Evolutionary conservation across 2,797 vertebrate genomes (phyloP), one percentile per base, ranked within the genome.

Genomic region (Taeniopygia guttata): DNA sequence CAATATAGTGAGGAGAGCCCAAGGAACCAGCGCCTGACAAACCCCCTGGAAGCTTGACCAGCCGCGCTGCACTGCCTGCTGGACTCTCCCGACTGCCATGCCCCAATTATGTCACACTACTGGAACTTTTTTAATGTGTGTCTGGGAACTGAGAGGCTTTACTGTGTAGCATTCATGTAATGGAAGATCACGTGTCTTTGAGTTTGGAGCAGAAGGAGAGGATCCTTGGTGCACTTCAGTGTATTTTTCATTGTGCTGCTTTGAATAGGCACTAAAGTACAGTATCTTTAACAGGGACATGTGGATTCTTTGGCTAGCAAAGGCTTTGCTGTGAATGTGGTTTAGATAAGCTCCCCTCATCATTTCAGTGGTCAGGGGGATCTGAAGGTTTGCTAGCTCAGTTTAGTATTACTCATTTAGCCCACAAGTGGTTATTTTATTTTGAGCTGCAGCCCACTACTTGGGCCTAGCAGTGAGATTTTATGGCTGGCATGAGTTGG

Each of bases 1-100:
- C 17, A 18, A 4, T 16, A 14, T 5, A 20, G 17, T 68, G 73
- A 60, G 73, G 63, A 54, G 29, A 68, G 7, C n/a, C 46, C 55
- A 18, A 48, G 25, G 48, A 69, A 34, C 13, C 25, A 46, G 34
- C 42, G 54, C 25, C 56, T 12, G 8, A 18, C 26, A 69, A 30
- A 40, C 7, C 40, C 16, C 34, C 29, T 42, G 34, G 34, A 49
- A 62, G 17, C 30, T 18, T 30, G 55, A 42, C 40, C 34, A 26
- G 34, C 20, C 2, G 0, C 0, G 0, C 21, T 30, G 42, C 1
- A 9, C 42, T 77, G 25, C 18, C 20, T 1, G 0, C 36, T 58
- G 43, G 5, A 36, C 34, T 48, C 29, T 77, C n/a, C 2, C 4
- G 29, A 25, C 11, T 1, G 1, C 63, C 1, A 2, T 4, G 7